These are phyloP conservation scores for Nephrotoma flavescens DNA, from an alignment of 2,888 invertebrate species.

Conservation along the genomic window DNA sequence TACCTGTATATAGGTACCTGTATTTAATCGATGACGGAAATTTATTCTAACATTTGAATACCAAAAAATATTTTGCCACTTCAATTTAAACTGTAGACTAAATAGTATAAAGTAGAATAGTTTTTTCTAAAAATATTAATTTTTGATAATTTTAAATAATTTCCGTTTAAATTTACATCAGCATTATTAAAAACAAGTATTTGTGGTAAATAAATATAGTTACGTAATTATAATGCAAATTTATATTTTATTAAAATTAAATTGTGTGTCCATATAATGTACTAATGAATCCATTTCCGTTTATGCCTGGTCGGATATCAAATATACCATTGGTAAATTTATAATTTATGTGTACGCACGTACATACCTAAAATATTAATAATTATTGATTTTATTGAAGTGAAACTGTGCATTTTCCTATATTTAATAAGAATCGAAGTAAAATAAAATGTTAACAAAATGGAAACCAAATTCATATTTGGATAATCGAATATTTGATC, in stretches of 20 bases:
- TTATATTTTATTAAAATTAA: neutral
- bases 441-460: constrained; percentile 15
- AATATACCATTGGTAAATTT: constrained; percentile 31
- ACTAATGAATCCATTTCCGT: constrained; percentile 22
- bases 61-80: neutral
- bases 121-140: neutral
- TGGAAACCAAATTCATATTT: constrained; percentile 23
- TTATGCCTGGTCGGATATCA: constrained; percentile 22
- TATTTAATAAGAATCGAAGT: neutral
- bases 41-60: neutral
- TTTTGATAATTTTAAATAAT: neutral
- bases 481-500: constrained; percentile 30
- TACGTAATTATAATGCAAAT: neutral
- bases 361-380: neutral
- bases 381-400: neutral
- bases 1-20: no score
- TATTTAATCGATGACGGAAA: neutral
- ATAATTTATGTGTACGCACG: neutral
- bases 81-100: neutral
- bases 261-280: neutral
- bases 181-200: neutral
- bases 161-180: neutral
- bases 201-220: neutral
- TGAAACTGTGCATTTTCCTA: neutral
- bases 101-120: neutral